These are phyloP conservation scores for Psylliodes chrysocephalus DNA, from an alignment of 2,888 invertebrate genomes.

Conservation along the genomic window DNA sequence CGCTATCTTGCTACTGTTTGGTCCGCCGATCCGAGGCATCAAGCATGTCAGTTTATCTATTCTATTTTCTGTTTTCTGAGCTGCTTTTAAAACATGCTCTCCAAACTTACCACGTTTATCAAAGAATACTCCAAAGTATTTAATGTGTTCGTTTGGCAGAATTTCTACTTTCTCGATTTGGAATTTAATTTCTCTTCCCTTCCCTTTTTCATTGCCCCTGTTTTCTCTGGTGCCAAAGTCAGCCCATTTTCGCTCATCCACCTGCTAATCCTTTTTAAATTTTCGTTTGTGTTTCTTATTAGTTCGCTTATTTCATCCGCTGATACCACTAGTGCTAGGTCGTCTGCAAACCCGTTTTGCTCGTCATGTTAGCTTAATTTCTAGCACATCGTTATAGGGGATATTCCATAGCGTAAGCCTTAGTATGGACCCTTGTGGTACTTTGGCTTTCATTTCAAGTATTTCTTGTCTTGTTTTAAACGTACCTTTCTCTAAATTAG, in stretches of 20 bases:
- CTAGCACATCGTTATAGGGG: slow-evolving; percentile 28
- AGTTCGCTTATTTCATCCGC: background rate
- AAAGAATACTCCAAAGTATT: slow-evolving; percentile 8
- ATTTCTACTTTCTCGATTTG: too few relatives aligned
- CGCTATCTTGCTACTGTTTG: background rate
- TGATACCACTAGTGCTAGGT: slow-evolving; percentile 28
- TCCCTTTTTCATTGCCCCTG: background rate
- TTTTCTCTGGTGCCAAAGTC: slow-evolving; percentile 16
- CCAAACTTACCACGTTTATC: background rate
- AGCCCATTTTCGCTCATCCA: slow-evolving; percentile 26
- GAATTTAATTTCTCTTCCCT: background rate
- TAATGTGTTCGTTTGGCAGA: background rate
- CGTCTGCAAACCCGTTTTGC: slow-evolving; percentile 34
- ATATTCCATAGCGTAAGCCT: slow-evolving; percentile 40
- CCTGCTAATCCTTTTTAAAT: background rate
- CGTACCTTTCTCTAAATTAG: slow-evolving; percentile 22
- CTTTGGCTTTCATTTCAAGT: background rate
- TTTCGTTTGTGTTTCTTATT: background rate
- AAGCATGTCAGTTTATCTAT: background rate
- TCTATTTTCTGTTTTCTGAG: background rate
- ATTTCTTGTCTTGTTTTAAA: background rate
- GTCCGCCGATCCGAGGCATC: background rate
- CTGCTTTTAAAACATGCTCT: background rate
- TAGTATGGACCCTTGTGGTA: slow-evolving; percentile 33
- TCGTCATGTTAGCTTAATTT: background rate